phyloP scores from a whole-genome alignment of 2,797 vertebrate species.

The Catamblyrhynchus diadema region DNA sequence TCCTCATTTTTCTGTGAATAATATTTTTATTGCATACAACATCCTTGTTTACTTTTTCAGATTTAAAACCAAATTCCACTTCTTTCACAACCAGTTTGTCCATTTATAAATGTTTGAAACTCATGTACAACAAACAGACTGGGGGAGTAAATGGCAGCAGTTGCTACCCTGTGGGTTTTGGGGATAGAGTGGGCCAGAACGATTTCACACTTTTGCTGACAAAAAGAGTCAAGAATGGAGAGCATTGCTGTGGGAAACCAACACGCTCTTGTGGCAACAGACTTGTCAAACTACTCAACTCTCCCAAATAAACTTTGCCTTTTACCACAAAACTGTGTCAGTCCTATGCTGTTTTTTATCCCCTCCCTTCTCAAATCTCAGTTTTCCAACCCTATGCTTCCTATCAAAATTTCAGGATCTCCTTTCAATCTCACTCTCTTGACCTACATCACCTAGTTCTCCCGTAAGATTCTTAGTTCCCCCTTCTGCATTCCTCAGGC shows the following conservation, averaged over 20 bases:
- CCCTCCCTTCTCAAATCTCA: neutral
- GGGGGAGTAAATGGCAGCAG: neutral
- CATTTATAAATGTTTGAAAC: neutral
- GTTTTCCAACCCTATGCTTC: neutral
- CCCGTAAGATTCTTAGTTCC: neutral
- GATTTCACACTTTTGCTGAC: neutral
- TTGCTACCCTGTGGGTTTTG: neutral
- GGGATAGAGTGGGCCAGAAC: neutral
- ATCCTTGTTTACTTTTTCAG: neutral
- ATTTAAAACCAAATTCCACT: neutral
- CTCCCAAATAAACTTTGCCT: neutral
- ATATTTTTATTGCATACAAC: neutral
- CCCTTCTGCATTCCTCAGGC: neutral
- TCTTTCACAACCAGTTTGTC: neutral
- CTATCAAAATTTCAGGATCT: neutral
- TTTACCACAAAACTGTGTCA: accelerated
- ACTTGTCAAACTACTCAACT: neutral
- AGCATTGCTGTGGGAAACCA: neutral
- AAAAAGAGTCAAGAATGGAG: neutral
- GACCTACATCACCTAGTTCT: neutral
- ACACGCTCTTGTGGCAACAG: neutral
- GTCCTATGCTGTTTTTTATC: accelerated
- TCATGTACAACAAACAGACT: neutral
- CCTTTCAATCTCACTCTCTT: neutral
- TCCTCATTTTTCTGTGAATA: neutral